Evolutionary conservation across 2,888 invertebrate genomes (phyloP), one percentile per base, ranked within the genome.

Genomic region (Agrenia bidenticulata): DNA sequence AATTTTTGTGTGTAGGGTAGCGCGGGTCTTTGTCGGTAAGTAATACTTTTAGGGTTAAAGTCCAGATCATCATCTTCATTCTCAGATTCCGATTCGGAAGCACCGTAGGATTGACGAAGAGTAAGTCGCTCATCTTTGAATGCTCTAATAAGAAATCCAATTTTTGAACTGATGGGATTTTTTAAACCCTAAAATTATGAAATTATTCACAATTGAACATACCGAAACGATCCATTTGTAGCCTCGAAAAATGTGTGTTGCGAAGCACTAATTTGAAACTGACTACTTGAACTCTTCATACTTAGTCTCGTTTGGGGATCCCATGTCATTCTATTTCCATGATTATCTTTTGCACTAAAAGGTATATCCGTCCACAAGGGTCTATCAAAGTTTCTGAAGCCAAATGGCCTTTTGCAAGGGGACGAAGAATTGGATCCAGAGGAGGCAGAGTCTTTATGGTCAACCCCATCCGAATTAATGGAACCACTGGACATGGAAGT

Each of bases 31-130:
- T 58, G 21, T 39, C 56, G 61, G 50, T 69, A 73, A 0, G 66
- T 64, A 11, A 73, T 64, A 50, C 67, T 64, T 51, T 66, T 69
- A 11, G 59, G 63, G 24, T 66, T 58, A 13, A 61, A 66, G 49
- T 73, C 76, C 21, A 76, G 77, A 23, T 78, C 78, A 59, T 82
- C 82, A 63, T 82, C 82, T 26, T 83, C 83, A 70, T 82, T 82
- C 64, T 74, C 74, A 11, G 73, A 73, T 54, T 83, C 83, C 9
- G 82, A 81, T 73, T 82, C 82, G 59, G 82, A 82, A 32, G 81
- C 80, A 64, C 76, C 77, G 67, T 80, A 82, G 26, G 79, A 77
- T 66, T 80, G 79, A 17, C 73, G 61, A 23, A 75, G 69, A 45
- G 73, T 62, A 4, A 76, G 60, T 45, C 70, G 61, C 42, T 73